phyloP scores from a whole-genome alignment of 2,888 invertebrate genomes.

The Trichacis sp. region DNA sequence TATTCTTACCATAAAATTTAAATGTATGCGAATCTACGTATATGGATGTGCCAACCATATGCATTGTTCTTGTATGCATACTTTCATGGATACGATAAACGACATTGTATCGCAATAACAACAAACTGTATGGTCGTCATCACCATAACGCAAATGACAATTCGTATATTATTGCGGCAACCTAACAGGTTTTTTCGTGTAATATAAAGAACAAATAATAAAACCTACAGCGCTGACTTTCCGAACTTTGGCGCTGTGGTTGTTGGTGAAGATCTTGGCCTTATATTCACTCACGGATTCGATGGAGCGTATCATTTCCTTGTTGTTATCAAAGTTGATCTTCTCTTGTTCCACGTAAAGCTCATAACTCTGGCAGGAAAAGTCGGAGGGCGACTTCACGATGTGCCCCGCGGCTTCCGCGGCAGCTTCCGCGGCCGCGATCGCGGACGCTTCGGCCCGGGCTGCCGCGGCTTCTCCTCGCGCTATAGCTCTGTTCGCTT shows the following conservation, averaged over 20 bases:
- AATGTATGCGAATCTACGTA: too few species aligned
- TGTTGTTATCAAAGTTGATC: slow-evolving; percentile 89
- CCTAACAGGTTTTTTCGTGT: too few species aligned
- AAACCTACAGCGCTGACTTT: slow-evolving; percentile 85
- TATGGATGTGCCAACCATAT: too few species aligned
- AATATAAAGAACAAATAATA: too few species aligned
- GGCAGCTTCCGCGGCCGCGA: slow-evolving; percentile 74
- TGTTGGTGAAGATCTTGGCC: slow-evolving; percentile 64
- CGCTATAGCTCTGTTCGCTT: slow-evolving; percentile 77
- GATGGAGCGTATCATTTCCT: slow-evolving; percentile 88
- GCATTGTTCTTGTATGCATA: too few species aligned
- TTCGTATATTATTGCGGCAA: too few species aligned
- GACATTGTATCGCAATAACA: too few species aligned
- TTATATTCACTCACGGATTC: slow-evolving; percentile 90
- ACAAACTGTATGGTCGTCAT: too few species aligned
- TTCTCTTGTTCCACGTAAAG: slow-evolving; percentile 90
- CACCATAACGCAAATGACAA: too few species aligned
- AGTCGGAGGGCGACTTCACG: slow-evolving; percentile 91
- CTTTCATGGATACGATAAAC: too few species aligned
- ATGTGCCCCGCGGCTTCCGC: slow-evolving; percentile 72
- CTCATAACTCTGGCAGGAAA: slow-evolving; percentile 93
- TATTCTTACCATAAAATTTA: too few species aligned
- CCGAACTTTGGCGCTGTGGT: slow-evolving; percentile 77
- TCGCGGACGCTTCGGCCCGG: slow-evolving; percentile 65
- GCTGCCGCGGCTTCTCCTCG: slow-evolving; percentile 76